Evolutionary conservation across 2,797 vertebrate species (phyloP), one percentile per base, ranked within the genome.

Genomic region (Coendou prehensilis): DNA sequence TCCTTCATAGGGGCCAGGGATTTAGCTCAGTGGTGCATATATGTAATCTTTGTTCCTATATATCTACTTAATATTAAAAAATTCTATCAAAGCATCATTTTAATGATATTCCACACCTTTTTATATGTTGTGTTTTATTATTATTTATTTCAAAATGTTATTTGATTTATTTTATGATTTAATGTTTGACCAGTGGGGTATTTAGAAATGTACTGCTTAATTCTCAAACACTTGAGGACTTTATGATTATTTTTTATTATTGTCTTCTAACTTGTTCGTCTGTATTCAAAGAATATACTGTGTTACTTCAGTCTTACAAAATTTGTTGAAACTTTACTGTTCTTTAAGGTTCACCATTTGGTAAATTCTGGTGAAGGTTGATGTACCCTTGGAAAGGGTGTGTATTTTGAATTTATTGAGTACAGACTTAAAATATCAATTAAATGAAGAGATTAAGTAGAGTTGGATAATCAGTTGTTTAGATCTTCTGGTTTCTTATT

Each of bases 151-250:
- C 37, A 94, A 78, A 85, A 84, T 67, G 37, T 57, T 47, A 41
- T 71, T 33, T 64, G 41, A 59, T 26, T 96, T 82, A 45, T 30
- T 14, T 85, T 61, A 26, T 82, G 28, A 87, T 69, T 67, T 90
- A 71, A 52, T 92, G 11, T 41, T 56, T 92, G 20, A 23, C 37
- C 23, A 18, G 0, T 30, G 37, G 7, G 8, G 11, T 82, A 8
- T 94, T 92, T 85, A 78, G 67, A 94, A 91, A 61, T 89, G 6
- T 50, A 41, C 56, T 86, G 14, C 30, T 89, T 59, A 89, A 28
- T 67, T 75, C n/a, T 67, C 52, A 94, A 69, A 52, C 26, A 87
- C 69, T 82, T 94, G 56, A 97, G 9, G 30, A 75, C 71, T 87
- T 83, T 87, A 37, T 59, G 9, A n/a, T 80, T 87, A 37, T 45